A percentile compares a stretch with the other conserved stretches of the same genome.
These are phyloP conservation scores for Varanus salvator DNA, from an alignment of 2,113 vertebrate species.

Conservation along the genomic window DNA sequence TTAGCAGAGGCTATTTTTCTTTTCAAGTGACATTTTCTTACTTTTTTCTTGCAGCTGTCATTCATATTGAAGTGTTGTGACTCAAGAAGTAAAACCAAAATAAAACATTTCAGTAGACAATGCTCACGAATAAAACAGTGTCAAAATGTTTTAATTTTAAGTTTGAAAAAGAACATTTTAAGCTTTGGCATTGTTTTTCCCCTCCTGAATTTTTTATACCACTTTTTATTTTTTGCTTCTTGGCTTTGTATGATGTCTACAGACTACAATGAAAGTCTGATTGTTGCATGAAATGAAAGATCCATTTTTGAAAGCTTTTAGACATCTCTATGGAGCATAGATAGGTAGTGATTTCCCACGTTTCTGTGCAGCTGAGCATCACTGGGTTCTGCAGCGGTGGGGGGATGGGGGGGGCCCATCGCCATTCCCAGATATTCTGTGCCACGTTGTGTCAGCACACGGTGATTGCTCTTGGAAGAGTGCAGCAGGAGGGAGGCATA, in stretches of 20 bases:
- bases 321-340: not conserved
- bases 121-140: not conserved
- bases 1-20: conserved; percentile 8
- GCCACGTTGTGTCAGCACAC: not conserved
- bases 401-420: not conserved
- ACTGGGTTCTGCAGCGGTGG: not conserved
- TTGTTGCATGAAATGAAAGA: not conserved
- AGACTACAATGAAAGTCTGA: not conserved
- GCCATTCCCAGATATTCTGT: not conserved
- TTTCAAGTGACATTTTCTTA: not conserved
- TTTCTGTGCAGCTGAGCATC: not conserved
- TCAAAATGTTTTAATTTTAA: conserved; percentile 1
- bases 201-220: not conserved
- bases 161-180: not conserved
- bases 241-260: not conserved
- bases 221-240: not conserved
- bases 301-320: not conserved
- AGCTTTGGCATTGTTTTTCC: not conserved
- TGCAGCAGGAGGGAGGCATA: not conserved
- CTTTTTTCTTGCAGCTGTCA: not conserved
- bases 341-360: not conserved
- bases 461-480: not conserved
- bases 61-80: not conserved
- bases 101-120: not conserved
- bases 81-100: conserved; percentile 8